These are phyloP conservation scores for Gibbula magus DNA, from an alignment of 2,888 invertebrate species.

Conservation along the genomic window DNA sequence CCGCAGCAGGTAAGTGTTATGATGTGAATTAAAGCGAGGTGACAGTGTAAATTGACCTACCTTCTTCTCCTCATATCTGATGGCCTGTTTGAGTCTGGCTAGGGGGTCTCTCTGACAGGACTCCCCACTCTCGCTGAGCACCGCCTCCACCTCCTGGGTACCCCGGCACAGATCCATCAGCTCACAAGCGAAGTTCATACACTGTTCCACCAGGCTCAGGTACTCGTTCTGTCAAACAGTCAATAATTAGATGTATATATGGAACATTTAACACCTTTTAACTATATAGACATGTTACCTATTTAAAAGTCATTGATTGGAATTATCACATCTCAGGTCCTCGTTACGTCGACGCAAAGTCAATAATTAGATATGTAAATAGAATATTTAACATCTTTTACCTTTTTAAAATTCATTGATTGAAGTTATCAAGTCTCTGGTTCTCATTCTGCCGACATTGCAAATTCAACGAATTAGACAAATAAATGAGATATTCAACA, in stretches of 20 bases:
- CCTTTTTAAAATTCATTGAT: not conserved
- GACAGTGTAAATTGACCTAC: conserved; percentile 47
- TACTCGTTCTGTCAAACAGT: conserved; percentile 78
- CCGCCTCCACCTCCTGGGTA: conserved; percentile 83
- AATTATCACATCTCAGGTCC: not conserved
- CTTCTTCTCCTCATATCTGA: conserved; percentile 83
- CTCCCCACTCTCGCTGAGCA: conserved; percentile 80
- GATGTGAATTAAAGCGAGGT: too few relatives aligned
- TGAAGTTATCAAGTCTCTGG: not conserved
- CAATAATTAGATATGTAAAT: too few relatives aligned
- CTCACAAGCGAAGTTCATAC: conserved; percentile 76
- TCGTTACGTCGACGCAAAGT: too few relatives aligned
- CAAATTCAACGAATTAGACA: too few relatives aligned
- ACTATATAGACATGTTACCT: not conserved
- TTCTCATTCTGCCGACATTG: too few relatives aligned
- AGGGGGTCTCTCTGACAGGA: conserved; percentile 77
- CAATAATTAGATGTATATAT: not conserved
- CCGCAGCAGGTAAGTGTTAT: too few relatives aligned
- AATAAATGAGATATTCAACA: not conserved
- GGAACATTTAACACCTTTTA: not conserved
- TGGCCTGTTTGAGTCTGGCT: conserved; percentile 83
- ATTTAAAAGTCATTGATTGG: not conserved
- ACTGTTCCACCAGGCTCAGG: conserved; percentile 78
- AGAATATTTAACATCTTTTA: not conserved
- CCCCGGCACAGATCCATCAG: conserved; percentile 81